Base-by-base conservation (phyloP, 1,140 invertebrate species). In the Trachymyrmex cornetzi region DNA sequence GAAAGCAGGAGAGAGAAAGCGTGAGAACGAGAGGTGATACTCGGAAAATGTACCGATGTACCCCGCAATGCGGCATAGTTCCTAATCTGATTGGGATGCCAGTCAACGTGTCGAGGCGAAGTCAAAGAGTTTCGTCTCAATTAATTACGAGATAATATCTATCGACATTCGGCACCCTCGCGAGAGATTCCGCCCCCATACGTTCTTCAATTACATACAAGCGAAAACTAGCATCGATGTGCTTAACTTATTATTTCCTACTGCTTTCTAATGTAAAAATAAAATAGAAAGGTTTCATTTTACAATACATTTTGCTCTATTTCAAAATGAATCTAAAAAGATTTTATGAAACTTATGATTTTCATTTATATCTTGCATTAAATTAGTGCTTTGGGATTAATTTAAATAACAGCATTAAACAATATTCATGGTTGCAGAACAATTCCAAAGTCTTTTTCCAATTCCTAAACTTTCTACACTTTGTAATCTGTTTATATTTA, bases 1-100 rank as follows among this genome's bases (percentile, higher is more conserved):
- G 30, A 34, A 34, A 87, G 5, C 12, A 12, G 50, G 12, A 24
- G 19, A 79, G 34, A 64, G 44, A 77, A 72, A 69, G 61, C 63
- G 72, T 16, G 34, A 27, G 75, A 69, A 48, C 0, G 16, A 44
- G 30, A 48, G 84, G 27, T 63, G 53, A 69, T 48, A 50, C 22
- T 19, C 38, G 64, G 77, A 38, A 81, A 75, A 89, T 69, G 77
- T 61, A 64, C 55, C 67, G 64, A 59, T 87, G 77, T 64, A 72
- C 80, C 89, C 91, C 80, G 91, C 90, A 91, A 90, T 91, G 91
- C 90, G 91, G 88, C 85, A 91, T 34, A 44, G 44, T 57, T 91
- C 82, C 87, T 87, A 81, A 91, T 91, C 90, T 85, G 88, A 91
- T 91, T 89, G 88, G 72, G 22, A 91, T 81, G 72, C 55, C 85